These are phyloP conservation scores for Rhagoletis pomonella DNA, from an alignment of 1,140 invertebrate species.

Conservation along the genomic window DNA sequence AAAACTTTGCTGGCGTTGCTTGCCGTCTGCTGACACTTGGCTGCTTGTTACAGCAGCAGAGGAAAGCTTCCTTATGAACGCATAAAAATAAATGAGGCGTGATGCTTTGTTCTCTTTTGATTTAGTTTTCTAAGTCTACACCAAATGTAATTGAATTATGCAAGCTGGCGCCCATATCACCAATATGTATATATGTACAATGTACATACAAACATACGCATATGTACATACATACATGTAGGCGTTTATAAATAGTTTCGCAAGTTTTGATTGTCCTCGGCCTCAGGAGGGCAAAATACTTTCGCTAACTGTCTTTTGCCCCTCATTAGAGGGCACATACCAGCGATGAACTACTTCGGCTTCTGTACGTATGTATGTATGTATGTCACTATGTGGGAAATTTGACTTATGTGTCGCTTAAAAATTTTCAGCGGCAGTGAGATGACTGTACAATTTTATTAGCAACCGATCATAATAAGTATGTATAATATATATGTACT, in stretches of 20 bases:
- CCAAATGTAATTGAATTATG: constrained; percentile 74
- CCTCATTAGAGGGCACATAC: too few relatives aligned
- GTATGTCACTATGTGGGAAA: too few relatives aligned
- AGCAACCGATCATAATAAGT: constrained; percentile 66
- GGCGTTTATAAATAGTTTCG: constrained; percentile 1
- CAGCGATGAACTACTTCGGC: not conserved
- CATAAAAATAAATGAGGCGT: constrained; percentile 71
- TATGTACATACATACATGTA: not conserved
- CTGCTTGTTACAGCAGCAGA: not conserved
- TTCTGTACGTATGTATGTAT: too few relatives aligned
- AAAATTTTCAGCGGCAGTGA: constrained; percentile 53
- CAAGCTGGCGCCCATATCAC: constrained; percentile 67
- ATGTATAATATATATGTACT: not conserved
- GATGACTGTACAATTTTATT: constrained; percentile 65
- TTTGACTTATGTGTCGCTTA: too few relatives aligned
- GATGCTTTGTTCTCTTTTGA: constrained; percentile 74
- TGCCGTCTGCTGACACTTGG: not conserved
- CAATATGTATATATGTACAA: not conserved
- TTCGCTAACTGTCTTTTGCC: not conserved
- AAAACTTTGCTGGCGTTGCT: not conserved
- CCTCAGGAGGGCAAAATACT: not conserved
- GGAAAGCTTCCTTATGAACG: constrained; percentile 46
- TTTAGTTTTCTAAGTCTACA: constrained; percentile 74
- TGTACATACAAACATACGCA: not conserved
- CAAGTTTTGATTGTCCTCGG: not conserved